These are phyloP conservation scores for Pipistrellus nathusii DNA, from an alignment of 2,797 vertebrate species.

Conservation along the genomic window DNA sequence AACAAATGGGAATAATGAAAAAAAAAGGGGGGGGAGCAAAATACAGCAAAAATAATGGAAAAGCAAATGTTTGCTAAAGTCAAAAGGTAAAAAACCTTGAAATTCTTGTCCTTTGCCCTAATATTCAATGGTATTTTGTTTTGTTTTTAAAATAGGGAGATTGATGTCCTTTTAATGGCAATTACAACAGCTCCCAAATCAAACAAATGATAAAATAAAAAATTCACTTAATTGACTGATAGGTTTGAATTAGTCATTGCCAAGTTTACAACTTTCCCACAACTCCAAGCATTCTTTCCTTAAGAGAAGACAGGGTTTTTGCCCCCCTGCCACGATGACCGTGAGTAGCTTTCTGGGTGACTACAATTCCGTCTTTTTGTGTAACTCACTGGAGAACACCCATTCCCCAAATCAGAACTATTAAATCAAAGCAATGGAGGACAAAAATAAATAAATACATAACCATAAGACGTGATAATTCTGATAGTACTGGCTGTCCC, in stretches of 20 bases:
- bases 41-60: conserved; percentile 58
- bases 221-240: conserved; percentile 73
- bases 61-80: conserved; percentile 72
- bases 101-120: conserved; percentile 84
- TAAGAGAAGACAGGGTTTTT: conserved; percentile 50
- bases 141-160: conserved; percentile 75
- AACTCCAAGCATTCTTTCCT: conserved; percentile 74
- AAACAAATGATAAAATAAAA: conserved; percentile 84
- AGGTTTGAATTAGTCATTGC: conserved; percentile 71
- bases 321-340: conserved; percentile 21
- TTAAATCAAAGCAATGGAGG: not conserved
- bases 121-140: conserved; percentile 80
- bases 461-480: not conserved
- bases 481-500: not conserved
- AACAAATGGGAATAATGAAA: conserved; percentile 41
- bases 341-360: not conserved
- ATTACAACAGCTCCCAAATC: conserved; percentile 79
- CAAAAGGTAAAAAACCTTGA: conserved; percentile 77
- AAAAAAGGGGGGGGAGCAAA: not conserved
- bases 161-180: conserved; percentile 77
- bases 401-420: conserved; percentile 21
- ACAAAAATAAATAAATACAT: not conserved
- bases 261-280: conserved; percentile 82
- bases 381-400: conserved; percentile 47
- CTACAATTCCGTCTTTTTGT: conserved; percentile 31